Evolutionary conservation across 2,888 invertebrate species (phyloP).

Genomic region (Lingula anatina): DNA sequence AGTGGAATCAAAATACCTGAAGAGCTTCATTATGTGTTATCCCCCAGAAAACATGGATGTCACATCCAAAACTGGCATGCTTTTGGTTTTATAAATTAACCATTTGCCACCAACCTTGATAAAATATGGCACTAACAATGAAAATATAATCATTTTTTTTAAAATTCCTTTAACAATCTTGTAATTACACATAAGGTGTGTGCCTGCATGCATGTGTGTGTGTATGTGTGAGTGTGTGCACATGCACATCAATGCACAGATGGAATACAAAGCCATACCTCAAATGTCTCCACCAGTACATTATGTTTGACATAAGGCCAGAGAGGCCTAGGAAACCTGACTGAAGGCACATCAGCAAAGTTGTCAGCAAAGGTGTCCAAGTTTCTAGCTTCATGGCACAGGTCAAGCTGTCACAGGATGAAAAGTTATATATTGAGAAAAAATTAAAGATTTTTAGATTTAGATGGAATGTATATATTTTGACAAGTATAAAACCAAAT

Average conservation of each 20-base stretch:
- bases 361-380: conserved; percentile 52
- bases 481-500: neutral
- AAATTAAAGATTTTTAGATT: neutral
- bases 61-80: too few species aligned
- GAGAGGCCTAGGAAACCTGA: conserved; percentile 53
- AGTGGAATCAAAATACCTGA: too few species aligned
- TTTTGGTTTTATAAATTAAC: too few species aligned
- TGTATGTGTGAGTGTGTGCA: too few species aligned
- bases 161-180: too few species aligned
- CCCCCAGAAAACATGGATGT: too few species aligned
- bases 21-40: too few species aligned
- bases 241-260: too few species aligned
- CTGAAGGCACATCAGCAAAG: conserved; percentile 41
- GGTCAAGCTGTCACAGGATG: conserved; percentile 47
- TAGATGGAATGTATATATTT: neutral
- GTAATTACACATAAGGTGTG: neutral
- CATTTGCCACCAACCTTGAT: too few species aligned
- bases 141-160: conserved; percentile 2
- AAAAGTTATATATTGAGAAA: neutral
- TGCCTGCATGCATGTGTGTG: too few species aligned
- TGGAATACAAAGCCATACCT: too few species aligned
- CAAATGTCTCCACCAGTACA: conserved; percentile 56
- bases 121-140: too few species aligned
- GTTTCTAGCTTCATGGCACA: conserved; percentile 54
- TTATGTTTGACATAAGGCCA: conserved; percentile 43